These are phyloP conservation scores for Antrozous pallidus DNA, from an alignment of 2,797 vertebrate species.

Conservation along the genomic window DNA sequence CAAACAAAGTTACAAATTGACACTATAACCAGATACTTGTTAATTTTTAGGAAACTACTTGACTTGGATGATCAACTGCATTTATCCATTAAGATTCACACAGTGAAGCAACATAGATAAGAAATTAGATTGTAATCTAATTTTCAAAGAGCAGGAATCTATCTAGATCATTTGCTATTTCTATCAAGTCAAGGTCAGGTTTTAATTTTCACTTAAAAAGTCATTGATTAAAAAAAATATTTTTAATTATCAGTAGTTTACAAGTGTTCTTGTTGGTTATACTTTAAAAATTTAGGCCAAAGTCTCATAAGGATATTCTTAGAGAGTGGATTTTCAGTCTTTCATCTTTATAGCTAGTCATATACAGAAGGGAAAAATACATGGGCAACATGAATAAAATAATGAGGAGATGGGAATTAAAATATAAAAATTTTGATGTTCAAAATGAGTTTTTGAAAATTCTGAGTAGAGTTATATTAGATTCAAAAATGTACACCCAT, in stretches of 20 bases:
- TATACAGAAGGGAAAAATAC: neutral
- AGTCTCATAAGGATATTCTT: neutral
- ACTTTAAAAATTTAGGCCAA: neutral
- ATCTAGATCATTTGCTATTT: neutral
- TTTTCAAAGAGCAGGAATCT: neutral
- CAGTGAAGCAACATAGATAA: neutral
- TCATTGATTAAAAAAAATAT: no score
- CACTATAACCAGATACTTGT: neutral
- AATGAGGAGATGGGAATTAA: neutral
- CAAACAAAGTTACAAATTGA: neutral
- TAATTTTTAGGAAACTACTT: neutral
- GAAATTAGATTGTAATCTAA: conserved; percentile 14
- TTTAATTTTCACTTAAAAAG: neutral
- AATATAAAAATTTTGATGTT: neutral
- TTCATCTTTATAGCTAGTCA: neutral
- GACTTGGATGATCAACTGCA: neutral
- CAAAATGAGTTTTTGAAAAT: neutral
- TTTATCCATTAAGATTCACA: neutral
- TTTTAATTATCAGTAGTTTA: no score
- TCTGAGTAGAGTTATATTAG: neutral
- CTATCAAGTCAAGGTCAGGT: neutral
- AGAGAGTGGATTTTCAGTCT: neutral
- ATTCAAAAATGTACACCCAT: neutral
- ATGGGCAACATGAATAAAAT: neutral
- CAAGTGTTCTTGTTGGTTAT: neutral